Evolutionary conservation across 2,797 vertebrate species (phyloP).

Genomic region (Alouatta caraya): DNA sequence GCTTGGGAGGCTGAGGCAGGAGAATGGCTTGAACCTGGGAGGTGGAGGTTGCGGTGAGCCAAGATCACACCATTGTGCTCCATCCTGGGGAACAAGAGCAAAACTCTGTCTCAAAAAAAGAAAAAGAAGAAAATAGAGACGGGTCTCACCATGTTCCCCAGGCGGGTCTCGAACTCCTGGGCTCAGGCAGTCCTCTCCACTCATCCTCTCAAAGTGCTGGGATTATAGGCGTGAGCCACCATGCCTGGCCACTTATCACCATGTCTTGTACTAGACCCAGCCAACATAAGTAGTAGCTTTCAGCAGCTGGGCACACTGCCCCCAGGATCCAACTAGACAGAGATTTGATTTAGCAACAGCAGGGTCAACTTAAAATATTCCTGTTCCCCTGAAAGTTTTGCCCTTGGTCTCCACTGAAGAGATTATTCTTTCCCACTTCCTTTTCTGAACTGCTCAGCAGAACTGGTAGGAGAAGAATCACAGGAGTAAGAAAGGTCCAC

Average conservation of each 20-base stretch:
- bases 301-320: background rate
- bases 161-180: background rate
- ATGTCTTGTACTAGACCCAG: background rate
- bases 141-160: background rate
- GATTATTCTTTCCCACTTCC: background rate
- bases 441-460: background rate
- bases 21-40: too few species aligned
- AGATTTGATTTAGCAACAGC: constrained; percentile 16
- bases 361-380: constrained; percentile 1
- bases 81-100: too few species aligned
- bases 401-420: background rate
- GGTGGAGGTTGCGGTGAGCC: too few species aligned
- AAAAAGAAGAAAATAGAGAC: background rate
- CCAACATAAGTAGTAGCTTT: background rate
- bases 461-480: background rate
- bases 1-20: too few species aligned
- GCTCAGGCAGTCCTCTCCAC: background rate
- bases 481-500: background rate
- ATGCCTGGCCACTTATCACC: background rate
- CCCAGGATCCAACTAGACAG: background rate
- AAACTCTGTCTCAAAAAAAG: background rate
- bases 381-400: background rate
- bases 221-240: background rate
- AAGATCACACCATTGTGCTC: too few species aligned
- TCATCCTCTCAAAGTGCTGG: background rate